These are phyloP conservation scores for Dasypogon diadema DNA, from an alignment of 2,888 invertebrate genomes.

Conservation along the genomic window DNA sequence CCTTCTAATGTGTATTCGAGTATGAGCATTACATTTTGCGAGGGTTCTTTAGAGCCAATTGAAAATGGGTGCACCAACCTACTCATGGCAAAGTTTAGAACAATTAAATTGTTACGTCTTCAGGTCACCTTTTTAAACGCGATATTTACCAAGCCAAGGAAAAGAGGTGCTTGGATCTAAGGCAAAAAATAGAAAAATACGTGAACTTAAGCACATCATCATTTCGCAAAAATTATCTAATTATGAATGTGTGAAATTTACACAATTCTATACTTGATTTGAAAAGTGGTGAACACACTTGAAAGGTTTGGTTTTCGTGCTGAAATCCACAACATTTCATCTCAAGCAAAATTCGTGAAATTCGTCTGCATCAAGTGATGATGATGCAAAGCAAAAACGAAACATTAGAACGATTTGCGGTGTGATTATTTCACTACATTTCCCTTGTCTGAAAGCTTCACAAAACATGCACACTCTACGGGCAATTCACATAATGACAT, in stretches of 20 bases:
- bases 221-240: neutral
- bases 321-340: neutral
- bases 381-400: neutral
- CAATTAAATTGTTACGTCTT: too few relatives aligned
- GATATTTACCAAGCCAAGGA: too few relatives aligned
- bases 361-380: neutral
- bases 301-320: neutral
- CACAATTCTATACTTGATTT: neutral
- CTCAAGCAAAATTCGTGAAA: neutral
- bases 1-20: too few relatives aligned
- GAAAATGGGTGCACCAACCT: too few relatives aligned
- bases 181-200: neutral
- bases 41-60: too few relatives aligned
- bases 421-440: constrained; percentile 7
- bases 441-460: neutral
- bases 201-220: neutral
- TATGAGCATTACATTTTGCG: too few relatives aligned
- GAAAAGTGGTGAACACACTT: neutral
- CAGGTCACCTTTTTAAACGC: too few relatives aligned
- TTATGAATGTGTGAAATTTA: neutral
- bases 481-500: neutral
- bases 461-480: neutral
- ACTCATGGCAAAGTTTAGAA: too few relatives aligned
- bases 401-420: constrained; percentile 11
- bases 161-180: too few relatives aligned